Evolutionary conservation across 1,140 invertebrate species (phyloP), one percentile per base, ranked within the genome.

Genomic region (Hesperophylax magnus): DNA sequence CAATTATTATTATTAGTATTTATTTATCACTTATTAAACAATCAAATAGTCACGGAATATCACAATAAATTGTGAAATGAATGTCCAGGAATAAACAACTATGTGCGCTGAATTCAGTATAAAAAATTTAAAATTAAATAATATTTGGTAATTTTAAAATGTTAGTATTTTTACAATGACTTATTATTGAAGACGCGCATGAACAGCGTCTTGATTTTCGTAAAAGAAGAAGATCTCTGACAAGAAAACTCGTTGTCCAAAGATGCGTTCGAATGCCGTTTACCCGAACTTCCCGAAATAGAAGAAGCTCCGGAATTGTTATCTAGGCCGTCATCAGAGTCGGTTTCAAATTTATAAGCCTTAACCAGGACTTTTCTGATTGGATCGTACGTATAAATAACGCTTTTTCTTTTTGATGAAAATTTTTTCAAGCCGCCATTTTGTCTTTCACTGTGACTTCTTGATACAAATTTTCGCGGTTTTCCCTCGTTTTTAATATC

Each of bases 171-270:
- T 83, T 81, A 69, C 69, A 60, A 9, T 3, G 54, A 76, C 9
- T 76, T 81, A 61, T 77, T 79, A 54, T 61, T 78, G 58, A 81
- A 84, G 6, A 84, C 80, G 20, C 82, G 77, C 60, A 77, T 79
- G 18, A 84, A 77, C 20, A 84, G 58, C 53, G 72, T 77, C 58
- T 84, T 84, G 18, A 84, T 72, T 78, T 84, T 84, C 11, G 72
- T 75, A 22, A 83, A 81, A 24, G 82, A 84, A 1, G 82, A 84
- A 31, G 82, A 84, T 22, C 74, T 74, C 39, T 81, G 79, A 69
- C 76, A 81, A 3, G 71, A 54, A 58, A 61, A 31, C 6, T 81
- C 77, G 34, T 77, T 56, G 20, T 69, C 31, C 75, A 80, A 20
- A 1, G 69, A 24, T 1, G 24, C 14, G 22, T 53, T 71, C 18